A percentile compares a stretch with the other conserved stretches of the same genome.
Conservation (phyloP, 1,140 invertebrate species). For the Drosophila kikkawai region DNA sequence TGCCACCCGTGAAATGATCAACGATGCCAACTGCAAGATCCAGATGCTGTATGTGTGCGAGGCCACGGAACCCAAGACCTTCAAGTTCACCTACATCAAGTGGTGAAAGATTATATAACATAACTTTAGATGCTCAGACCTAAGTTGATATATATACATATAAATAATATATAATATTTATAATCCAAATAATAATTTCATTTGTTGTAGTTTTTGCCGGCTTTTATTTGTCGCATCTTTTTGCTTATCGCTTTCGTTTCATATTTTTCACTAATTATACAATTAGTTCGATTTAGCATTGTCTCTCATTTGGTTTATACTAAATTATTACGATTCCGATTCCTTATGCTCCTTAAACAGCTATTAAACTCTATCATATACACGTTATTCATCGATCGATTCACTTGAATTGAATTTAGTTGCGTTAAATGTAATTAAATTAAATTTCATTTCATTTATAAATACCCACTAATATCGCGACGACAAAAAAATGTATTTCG, state of each 20-base stretch:
- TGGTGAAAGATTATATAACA: constrained; percentile 26
- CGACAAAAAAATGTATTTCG: constrained; percentile 34
- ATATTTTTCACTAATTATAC: constrained; percentile 43
- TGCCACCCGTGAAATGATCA: constrained; percentile 65
- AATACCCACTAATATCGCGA: constrained; percentile 52
- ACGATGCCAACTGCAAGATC: constrained; percentile 76
- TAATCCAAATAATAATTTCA: background rate
- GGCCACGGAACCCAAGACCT: constrained; percentile 71
- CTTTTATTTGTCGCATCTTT: constrained; percentile 56
- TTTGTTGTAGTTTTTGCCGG: constrained; percentile 36
- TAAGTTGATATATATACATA: background rate
- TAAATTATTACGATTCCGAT: constrained; percentile 72
- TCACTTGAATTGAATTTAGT: constrained; percentile 40
- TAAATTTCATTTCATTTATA: constrained; percentile 31
- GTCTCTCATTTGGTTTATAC: constrained; percentile 29
- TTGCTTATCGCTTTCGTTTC: constrained; percentile 56
- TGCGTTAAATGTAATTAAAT: constrained; percentile 41
- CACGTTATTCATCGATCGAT: constrained; percentile 42
- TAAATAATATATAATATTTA: too few relatives aligned
- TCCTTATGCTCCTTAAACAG: constrained; percentile 49
- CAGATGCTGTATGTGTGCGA: constrained; percentile 71
- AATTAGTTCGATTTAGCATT: constrained; percentile 48
- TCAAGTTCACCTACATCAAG: constrained; percentile 73
- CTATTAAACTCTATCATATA: constrained; percentile 58
- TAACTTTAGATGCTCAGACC: background rate